Conservation (phyloP, 2,113 vertebrate genomes). For the Gymnobelideus leadbeateri region DNA sequence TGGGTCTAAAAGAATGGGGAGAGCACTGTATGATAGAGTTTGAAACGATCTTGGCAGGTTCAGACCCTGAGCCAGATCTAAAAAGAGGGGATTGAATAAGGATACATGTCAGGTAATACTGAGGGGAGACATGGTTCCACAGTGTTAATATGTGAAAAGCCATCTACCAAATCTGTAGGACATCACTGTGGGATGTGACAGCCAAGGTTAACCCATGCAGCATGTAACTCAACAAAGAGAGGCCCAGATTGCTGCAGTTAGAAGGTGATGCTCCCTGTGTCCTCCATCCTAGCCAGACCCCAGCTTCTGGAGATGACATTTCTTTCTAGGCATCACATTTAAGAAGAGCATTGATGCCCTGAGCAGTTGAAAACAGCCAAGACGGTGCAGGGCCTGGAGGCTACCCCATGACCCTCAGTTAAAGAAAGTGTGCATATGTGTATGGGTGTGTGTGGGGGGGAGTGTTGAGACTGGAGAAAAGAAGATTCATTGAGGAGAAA, state of each 20-base stretch:
- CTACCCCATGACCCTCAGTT: neutral
- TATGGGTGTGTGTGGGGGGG: no score
- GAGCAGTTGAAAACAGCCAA: neutral
- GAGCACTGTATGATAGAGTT: neutral
- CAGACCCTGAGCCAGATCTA: neutral
- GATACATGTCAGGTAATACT: neutral
- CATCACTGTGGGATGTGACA: neutral
- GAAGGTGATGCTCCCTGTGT: neutral
- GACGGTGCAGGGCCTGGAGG: neutral
- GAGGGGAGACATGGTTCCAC: neutral
- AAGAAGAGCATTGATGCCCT: neutral
- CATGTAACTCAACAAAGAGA: neutral
- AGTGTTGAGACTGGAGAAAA: neutral
- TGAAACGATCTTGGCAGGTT: neutral
- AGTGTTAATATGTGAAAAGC: neutral
- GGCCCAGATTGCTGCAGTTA: neutral
- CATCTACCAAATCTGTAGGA: neutral
- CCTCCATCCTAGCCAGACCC: neutral
- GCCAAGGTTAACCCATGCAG: neutral
- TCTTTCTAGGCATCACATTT: neutral
- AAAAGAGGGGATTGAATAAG: neutral
- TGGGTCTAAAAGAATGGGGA: neutral
- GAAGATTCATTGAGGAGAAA: neutral
- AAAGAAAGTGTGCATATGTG: neutral
- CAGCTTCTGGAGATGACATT: neutral